Evolutionary conservation across 2,113 vertebrate species (phyloP), one percentile per base, ranked within the genome.

Genomic region (Eupsittula cactorum): DNA sequence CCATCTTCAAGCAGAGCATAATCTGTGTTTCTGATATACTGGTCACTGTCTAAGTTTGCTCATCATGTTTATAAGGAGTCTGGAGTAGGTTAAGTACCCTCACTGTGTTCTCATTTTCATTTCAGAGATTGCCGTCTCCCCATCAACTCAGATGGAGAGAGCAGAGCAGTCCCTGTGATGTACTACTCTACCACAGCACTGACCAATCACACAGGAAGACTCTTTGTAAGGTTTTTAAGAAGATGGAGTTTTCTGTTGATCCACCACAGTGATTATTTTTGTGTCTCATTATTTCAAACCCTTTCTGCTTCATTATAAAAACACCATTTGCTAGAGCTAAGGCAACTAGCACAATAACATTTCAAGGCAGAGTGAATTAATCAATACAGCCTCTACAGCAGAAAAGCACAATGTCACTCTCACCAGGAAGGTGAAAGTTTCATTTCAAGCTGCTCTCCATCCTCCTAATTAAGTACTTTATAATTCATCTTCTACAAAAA

Each of bases 301-400:
- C 57, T 85, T 88, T 84, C 63, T 3, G 4, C 49, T 93, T 94
- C 81, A 92, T 95, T 95, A 86, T 71, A 79, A 94, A 88, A 79
- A 39, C 46, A 53, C 35, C 41, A 49, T 91, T 95, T 96, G 53
- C 67, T 59, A 82, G 59, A 92, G 42, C 46, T 63, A 68, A 80
- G 60, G 50, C 81, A 82, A 83, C 64, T 25, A 76, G 57, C 70
- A 84, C 75, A 92, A 83, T 2, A 87, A 88, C 74, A 50, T 50
- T 89, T 85, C 79, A 90, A 86, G 64, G 73, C 75, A 69, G 67
- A 5, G 3, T 60, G 82, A 88, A 90, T 88, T 93, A 86, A 96
- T 95, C 94, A 92, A 91, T 88, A 71, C 13, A 65, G 68, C 60
- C 80, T 70, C 39, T 47, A 65, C 49, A 85, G 71, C 93, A 60